These are phyloP conservation scores for Ganaspis sp. DNA, from an alignment of 1,140 invertebrate species.

Conservation along the genomic window DNA sequence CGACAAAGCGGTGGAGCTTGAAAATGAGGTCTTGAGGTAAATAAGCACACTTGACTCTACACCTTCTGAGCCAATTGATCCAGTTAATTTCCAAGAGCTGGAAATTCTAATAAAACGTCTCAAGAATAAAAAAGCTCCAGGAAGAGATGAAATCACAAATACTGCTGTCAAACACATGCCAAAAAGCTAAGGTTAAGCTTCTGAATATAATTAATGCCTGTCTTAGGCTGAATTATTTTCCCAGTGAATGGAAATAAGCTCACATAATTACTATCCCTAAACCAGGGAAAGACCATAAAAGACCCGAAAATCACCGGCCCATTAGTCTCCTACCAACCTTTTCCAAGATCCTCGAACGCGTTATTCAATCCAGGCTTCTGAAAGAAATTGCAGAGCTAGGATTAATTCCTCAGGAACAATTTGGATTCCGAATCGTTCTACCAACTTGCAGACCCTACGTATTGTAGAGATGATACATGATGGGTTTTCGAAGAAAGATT, in stretches of 20 bases:
- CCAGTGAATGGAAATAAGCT: not conserved
- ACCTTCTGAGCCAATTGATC: too few relatives aligned
- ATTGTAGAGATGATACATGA: too few relatives aligned
- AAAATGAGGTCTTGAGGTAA: not conserved
- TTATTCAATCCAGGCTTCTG: too few relatives aligned
- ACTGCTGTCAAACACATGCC: not conserved
- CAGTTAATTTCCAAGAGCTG: slow-evolving; percentile 43
- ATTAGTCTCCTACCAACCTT: slow-evolving; percentile 37
- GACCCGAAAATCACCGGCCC: slow-evolving; percentile 33
- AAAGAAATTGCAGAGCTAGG: too few relatives aligned
- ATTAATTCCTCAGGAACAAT: too few relatives aligned
- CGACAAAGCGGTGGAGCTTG: not conserved
- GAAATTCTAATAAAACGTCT: slow-evolving; percentile 55
- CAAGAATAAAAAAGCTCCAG: slow-evolving; percentile 28
- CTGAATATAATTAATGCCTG: not conserved
- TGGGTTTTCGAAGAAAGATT: too few relatives aligned
- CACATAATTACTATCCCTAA: too few relatives aligned
- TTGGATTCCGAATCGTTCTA: too few relatives aligned
- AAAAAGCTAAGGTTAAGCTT: not conserved
- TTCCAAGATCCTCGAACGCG: too few relatives aligned
- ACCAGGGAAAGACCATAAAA: not conserved
- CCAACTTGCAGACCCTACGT: too few relatives aligned
- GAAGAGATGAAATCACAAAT: not conserved
- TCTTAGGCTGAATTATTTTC: not conserved
- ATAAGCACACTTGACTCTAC: slow-evolving; percentile 29